phyloP scores from a whole-genome alignment of 2,888 invertebrate species.

The Xestoiulus laeticollis region DNA sequence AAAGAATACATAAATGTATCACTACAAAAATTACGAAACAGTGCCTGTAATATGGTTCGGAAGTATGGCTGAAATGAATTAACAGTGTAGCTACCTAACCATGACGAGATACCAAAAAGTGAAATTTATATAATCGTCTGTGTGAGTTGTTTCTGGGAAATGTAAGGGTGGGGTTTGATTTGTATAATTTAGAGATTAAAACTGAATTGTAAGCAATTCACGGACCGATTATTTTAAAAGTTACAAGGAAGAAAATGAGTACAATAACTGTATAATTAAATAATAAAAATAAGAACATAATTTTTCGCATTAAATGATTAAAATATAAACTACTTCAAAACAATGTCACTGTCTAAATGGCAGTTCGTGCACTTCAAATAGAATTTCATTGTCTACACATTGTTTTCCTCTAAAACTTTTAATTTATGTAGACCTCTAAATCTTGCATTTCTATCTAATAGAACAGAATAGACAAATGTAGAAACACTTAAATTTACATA shows the following conservation, averaged over 20 bases:
- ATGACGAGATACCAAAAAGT: slow-evolving; percentile 2
- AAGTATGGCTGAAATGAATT: background rate
- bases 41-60: background rate
- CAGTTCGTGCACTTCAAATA: background rate
- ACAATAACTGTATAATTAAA: background rate
- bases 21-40: background rate
- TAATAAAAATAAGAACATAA: background rate
- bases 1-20: no score
- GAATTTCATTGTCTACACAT: background rate
- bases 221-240: background rate
- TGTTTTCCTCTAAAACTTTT: background rate
- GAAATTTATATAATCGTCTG: background rate
- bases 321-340: background rate
- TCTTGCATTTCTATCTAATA: no score
- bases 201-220: background rate
- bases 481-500: no score
- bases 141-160: background rate
- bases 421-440: background rate
- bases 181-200: slow-evolving; percentile 24
- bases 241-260: background rate
- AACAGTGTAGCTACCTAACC: background rate
- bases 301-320: background rate
- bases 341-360: background rate
- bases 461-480: no score
- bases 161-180: background rate